Evolutionary conservation across 2,797 vertebrate genomes (phyloP).

Genomic region (Macroramphosus scolopax): DNA sequence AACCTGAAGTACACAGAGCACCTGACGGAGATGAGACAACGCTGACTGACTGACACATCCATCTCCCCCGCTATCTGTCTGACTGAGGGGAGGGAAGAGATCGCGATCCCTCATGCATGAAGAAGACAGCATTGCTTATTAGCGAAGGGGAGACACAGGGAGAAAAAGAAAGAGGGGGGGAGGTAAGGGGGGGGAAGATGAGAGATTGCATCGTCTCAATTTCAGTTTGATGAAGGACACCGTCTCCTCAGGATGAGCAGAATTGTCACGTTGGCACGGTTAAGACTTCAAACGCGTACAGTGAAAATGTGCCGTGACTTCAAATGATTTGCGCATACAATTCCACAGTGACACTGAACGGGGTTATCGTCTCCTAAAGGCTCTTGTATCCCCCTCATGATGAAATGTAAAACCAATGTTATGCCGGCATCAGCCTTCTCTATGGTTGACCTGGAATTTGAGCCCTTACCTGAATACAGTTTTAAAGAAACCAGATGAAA

Average conservation of each 20-base stretch:
- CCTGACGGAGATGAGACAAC: slow-evolving; percentile 64
- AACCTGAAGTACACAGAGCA: slow-evolving; percentile 55
- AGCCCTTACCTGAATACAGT: slow-evolving; percentile 1
- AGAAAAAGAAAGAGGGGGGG: not conserved
- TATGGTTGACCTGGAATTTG: not conserved
- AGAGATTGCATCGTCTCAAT: slow-evolving; percentile 52
- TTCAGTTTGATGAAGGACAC: slow-evolving; percentile 63
- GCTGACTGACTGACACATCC: slow-evolving; percentile 70
- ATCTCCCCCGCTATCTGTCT: slow-evolving; percentile 65
- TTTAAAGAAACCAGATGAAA: not conserved
- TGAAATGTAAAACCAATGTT: slow-evolving; percentile 18
- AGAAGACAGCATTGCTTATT: slow-evolving; percentile 69
- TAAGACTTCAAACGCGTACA: slow-evolving; percentile 27
- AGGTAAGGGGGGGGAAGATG: slow-evolving; percentile 2
- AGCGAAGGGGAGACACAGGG: slow-evolving; percentile 46
- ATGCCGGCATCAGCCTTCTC: not conserved
- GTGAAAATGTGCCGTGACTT: slow-evolving; percentile 26
- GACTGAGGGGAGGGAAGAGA: slow-evolving; percentile 42
- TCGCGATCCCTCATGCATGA: slow-evolving; percentile 62
- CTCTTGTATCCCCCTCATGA: slow-evolving; percentile 1
- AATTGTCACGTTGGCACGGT: slow-evolving; percentile 33
- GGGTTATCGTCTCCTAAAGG: slow-evolving; percentile 3
- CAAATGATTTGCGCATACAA: slow-evolving; percentile 2
- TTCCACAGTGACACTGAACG: slow-evolving; percentile 7
- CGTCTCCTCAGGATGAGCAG: slow-evolving; percentile 43